A percentile compares a stretch with the other conserved stretches of the same genome.
Conservation (phyloP, 2,797 vertebrate genomes). For the Euthynnus affinis region DNA sequence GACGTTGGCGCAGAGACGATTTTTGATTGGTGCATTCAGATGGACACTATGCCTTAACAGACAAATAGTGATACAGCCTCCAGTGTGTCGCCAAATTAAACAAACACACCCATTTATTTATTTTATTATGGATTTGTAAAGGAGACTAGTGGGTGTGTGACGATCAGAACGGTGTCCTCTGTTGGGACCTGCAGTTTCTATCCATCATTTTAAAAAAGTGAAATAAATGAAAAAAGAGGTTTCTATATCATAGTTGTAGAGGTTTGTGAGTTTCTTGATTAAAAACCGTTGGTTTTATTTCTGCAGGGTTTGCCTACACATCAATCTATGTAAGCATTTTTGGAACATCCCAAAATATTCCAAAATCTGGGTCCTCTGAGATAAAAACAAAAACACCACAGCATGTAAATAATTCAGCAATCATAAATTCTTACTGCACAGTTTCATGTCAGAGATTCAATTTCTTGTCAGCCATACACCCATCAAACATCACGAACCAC, state of each 20-base stretch:
- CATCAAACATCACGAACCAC: neutral
- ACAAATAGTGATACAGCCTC: constrained; percentile 32
- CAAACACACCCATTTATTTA: neutral
- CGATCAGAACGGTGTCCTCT: neutral
- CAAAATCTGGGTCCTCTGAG: constrained; percentile 11
- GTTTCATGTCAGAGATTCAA: neutral
- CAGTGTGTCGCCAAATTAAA: constrained; percentile 13
- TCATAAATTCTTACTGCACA: neutral
- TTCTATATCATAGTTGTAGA: neutral
- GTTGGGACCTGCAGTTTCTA: neutral
- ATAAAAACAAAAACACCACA: neutral
- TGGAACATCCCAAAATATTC: constrained; percentile 33
- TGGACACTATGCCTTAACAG: constrained; percentile 28
- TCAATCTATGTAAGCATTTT: constrained; percentile 17
- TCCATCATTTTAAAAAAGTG: neutral
- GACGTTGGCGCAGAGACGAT: constrained; percentile 37
- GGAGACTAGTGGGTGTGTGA: neutral
- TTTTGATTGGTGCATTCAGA: constrained; percentile 49
- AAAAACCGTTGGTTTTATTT: constrained; percentile 11
- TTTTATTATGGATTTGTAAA: neutral
- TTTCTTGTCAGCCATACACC: neutral
- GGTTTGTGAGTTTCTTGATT: neutral
- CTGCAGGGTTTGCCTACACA: constrained; percentile 1
- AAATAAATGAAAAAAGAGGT: neutral
- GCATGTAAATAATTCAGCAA: constrained; percentile 6